Base-by-base conservation (phyloP, 1,140 invertebrate genomes). In the Zaprionus vittiger region DNA sequence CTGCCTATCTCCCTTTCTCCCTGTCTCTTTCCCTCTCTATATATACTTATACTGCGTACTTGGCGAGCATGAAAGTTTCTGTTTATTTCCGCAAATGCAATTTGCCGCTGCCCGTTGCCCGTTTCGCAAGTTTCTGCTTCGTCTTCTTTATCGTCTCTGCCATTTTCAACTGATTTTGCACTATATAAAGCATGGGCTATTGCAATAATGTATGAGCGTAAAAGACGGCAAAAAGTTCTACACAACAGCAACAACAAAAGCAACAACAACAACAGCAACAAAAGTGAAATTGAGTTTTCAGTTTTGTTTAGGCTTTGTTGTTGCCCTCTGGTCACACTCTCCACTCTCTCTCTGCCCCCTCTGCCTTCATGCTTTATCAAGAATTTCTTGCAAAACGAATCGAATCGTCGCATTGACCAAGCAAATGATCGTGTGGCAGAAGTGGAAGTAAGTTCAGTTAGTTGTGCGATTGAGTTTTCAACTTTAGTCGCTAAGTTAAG, bases 11-110 rank as follows among this genome's bases (percentile, higher is more conserved):
- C 5, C 7, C 15, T 6, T 0, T n/a, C 5, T 44, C 38, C 7
- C 28, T 31, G 28, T 7, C 31, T 17, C 41, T 3, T 9, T 9
- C n/a, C 17, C 41, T 44, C 41, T 41, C 37, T 73, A 38, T 77
- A 47, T 44, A 47, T 44, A 24, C 17, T 61, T 68, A 57, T 73
- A 73, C 37, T 61, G 38, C 38, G 60, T 80, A 80, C 65, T 86
- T 68, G 69, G 44, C 80, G 66, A 70, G 70, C 67, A 81, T 82
- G 80, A 85, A 90, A 90, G 79, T 90, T 90, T 90, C 86, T 90
- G 85, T 90, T 90, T 90, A 91, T 90, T 90, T 90, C 81, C 85
- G 81, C 81, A 85, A 90, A 90, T 90, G 85, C 85, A 90, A 90
- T 90, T 90, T 90, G 83, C 72, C 79, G 82, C 79, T 82, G 37